These are phyloP conservation scores for Gopherus flavomarginatus DNA, from an alignment of 2,113 vertebrate species.

Conservation along the genomic window DNA sequence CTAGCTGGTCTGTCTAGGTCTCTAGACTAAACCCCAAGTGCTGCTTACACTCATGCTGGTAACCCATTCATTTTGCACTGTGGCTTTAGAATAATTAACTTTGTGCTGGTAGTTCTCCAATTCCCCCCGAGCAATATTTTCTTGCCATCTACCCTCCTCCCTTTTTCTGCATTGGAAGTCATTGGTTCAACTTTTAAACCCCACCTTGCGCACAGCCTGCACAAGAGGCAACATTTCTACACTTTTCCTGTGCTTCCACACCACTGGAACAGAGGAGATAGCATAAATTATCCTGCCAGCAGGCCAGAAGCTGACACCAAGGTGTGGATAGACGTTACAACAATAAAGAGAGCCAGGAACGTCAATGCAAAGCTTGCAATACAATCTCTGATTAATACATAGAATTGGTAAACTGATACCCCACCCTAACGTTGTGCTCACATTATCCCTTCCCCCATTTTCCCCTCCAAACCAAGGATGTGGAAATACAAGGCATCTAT, in stretches of 20 bases:
- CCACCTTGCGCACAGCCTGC: rapidly evolving
- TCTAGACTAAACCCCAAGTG: not conserved
- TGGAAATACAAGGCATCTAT: not conserved
- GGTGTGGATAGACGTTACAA: not conserved
- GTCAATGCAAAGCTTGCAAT: not conserved
- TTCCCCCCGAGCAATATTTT: not conserved
- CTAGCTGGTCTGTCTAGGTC: not conserved
- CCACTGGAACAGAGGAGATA: not conserved
- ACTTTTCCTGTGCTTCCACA: rapidly evolving
- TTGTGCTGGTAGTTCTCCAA: not conserved
- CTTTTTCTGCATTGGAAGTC: not conserved
- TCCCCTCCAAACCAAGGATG: not conserved
- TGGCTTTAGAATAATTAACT: not conserved
- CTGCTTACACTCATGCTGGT: rapidly evolving
- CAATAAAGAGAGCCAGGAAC: not conserved
- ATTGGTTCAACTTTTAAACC: not conserved
- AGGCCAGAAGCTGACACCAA: not conserved
- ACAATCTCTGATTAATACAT: not conserved
- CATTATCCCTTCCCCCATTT: not conserved
- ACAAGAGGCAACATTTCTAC: not conserved
- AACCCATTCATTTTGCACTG: not conserved
- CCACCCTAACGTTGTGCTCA: not conserved
- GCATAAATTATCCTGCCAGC: not conserved
- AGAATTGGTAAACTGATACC: not conserved
- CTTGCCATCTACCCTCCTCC: not conserved